Base-by-base conservation (phyloP, 1,140 invertebrate genomes). In the Amyelois transitella region DNA sequence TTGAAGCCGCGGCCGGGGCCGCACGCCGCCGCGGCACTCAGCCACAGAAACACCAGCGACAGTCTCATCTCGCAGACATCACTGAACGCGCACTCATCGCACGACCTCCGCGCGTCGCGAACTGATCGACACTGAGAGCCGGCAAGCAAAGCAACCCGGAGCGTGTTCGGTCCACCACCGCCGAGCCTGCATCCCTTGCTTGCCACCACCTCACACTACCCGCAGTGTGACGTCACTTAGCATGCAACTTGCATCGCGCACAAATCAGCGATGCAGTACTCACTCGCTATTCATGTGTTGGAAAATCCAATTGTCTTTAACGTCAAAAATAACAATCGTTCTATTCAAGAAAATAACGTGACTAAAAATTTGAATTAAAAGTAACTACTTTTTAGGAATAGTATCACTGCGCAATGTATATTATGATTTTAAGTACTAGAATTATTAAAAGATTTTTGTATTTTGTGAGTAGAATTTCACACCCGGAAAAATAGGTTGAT, bases 1-100 rank as follows among this genome's bases (percentile, higher is more conserved):
- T 94, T 93, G 55, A 92, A 92, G 55, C 96, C 95, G 64, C 96
- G 90, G 59, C 96, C 96, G n/a, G 96, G 96, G 53, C 96, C 96
- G 89, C 97, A 98, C 58, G 91, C 92, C 72, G 86, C 89, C 75
- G 87, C 82, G 74, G 79, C 81, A 55, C 81, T 79, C 75, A 77
- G 65, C 83, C 81, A 83, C 86, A 86, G 77, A 75, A 83, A 72
- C 79, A 88, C 77, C 80, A 88, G 74, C 70, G 77, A 69, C 69
- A 84, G 74, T 78, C 85, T 84, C 85, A 88, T 88, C 85, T 86
- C 81, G 77, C 69, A 72, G 77, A 79, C 84, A 87, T 86, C 82
- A 85, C 85, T 77, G 62, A 81, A 77, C 81, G 72, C 82, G 82
- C 78, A 78, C 67, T 81, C 77, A 78, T 73, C 77, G 84, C 84